These are phyloP conservation scores for Lamproptera curius DNA, from an alignment of 2,888 invertebrate species.

Conservation along the genomic window DNA sequence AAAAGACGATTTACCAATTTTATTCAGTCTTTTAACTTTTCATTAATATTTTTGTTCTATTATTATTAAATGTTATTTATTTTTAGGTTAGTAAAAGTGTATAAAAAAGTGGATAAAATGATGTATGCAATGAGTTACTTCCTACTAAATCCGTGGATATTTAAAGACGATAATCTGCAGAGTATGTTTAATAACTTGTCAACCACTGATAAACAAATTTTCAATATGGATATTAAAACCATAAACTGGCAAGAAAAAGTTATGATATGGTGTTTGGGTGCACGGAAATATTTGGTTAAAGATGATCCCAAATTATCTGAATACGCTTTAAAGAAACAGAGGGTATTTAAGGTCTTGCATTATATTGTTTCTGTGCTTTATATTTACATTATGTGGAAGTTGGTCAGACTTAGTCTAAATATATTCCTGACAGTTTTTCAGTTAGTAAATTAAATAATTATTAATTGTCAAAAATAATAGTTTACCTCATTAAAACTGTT, in stretches of 20 bases:
- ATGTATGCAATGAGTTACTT: slow-evolving; percentile 26
- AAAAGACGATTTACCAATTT: no score
- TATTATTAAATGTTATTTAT: background rate
- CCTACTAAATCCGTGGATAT: slow-evolving; percentile 29
- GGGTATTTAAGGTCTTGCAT: background rate
- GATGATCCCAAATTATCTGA: slow-evolving; percentile 25
- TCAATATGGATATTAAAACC: slow-evolving; percentile 30
- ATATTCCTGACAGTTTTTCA: background rate
- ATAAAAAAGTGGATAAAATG: slow-evolving; percentile 32
- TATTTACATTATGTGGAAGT: background rate
- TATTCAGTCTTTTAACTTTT: no score
- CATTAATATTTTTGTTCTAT: no score
- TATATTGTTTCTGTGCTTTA: background rate
- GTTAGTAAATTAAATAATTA: no score
- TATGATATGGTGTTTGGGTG: slow-evolving; percentile 27
- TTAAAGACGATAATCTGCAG: slow-evolving; percentile 29
- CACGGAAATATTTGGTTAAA: slow-evolving; percentile 32
- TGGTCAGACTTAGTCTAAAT: background rate
- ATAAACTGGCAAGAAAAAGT: slow-evolving; percentile 29
- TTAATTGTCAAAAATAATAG: no score
- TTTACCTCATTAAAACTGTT: no score
- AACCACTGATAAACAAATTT: slow-evolving; percentile 31
- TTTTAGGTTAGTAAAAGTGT: slow-evolving; percentile 32
- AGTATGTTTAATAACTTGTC: slow-evolving; percentile 25
- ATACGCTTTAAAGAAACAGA: background rate